Evolutionary conservation across 2,888 invertebrate genomes (phyloP), one percentile per base, ranked within the genome.

Genomic region (Allacma fusca): DNA sequence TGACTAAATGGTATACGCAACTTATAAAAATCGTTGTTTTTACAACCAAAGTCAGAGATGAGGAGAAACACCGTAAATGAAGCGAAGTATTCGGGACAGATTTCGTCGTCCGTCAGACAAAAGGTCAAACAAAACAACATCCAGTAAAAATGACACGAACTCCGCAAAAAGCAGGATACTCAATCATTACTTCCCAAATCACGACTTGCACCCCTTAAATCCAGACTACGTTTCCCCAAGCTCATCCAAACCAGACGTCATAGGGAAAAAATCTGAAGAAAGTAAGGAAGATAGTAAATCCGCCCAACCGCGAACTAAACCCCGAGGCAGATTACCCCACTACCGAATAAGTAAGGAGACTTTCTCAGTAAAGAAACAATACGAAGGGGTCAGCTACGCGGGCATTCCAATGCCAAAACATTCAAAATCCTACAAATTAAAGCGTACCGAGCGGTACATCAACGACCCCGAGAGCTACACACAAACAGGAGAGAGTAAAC

Each of bases 341-440:
- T 50, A 50, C 16, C 19, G 16, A 50, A 50, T 50, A 50, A 50
- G n/a, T 50, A 13, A 13, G 50, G 50, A 50, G 16, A 50, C 4
- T 16, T 50, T 50, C 2, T 50, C 50, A 19, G 50, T 50, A 2
- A 50, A n/a, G 19, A 16, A 50, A 50, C 50, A 19, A 16, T 19
- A 34, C 34, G 34, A 50, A n/a, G 50, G 16, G 50, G 16, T 1
- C 2, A 5, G 50, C 19, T 19, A 50, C n/a, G 16, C n/a, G 4
- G 50, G 50, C 29, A 28, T 29, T 73, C 64, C 62, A n/a, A 73
- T 73, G 73, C 64, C 73, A 7, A 59, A 24, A 16, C 64, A 23
- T 19, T 62, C 73, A 7, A 59, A 59, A 24, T 59, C 73, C n/a
- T 73, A 73, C 64, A 73, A 73, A 40, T 23, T 73, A 19, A 62